Conservation (phyloP, 2,797 vertebrate species). For the Neopelma chrysocephalum region DNA sequence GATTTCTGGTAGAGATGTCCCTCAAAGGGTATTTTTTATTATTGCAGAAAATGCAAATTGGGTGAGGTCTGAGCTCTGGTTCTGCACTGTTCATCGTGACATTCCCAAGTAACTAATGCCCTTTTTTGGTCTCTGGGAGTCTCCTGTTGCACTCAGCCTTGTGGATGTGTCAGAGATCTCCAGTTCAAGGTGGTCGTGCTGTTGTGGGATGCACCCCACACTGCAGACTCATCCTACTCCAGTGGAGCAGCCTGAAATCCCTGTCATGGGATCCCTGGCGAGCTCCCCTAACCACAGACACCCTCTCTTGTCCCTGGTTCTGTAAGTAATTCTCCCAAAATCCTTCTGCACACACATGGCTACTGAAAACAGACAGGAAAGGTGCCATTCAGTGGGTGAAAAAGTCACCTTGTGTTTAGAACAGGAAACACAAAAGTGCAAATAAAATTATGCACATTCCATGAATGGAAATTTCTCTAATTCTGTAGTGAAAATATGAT, state of each 20-base stretch:
- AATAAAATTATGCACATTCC: not conserved
- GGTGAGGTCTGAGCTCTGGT: not conserved
- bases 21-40: not conserved
- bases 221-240: not conserved
- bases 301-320: not conserved
- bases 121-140: not conserved
- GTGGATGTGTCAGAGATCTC: not conserved
- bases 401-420: not conserved
- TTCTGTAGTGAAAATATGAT: not conserved
- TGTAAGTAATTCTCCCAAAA: not conserved
- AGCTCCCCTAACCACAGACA: not conserved
- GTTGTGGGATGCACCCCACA: not conserved
- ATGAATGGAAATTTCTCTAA: not conserved
- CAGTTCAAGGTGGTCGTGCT: not conserved
- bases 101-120: not conserved
- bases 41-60: not conserved
- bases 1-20: not conserved
- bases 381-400: not conserved
- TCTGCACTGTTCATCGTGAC: not conserved
- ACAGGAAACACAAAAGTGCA: not conserved
- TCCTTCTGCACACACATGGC: not conserved
- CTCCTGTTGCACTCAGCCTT: not conserved
- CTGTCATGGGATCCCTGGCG: accelerated
- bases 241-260: not conserved
- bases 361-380: not conserved